These are phyloP conservation scores for Heliothis peltigera DNA, from an alignment of 2,888 invertebrate species.

Conservation along the genomic window DNA sequence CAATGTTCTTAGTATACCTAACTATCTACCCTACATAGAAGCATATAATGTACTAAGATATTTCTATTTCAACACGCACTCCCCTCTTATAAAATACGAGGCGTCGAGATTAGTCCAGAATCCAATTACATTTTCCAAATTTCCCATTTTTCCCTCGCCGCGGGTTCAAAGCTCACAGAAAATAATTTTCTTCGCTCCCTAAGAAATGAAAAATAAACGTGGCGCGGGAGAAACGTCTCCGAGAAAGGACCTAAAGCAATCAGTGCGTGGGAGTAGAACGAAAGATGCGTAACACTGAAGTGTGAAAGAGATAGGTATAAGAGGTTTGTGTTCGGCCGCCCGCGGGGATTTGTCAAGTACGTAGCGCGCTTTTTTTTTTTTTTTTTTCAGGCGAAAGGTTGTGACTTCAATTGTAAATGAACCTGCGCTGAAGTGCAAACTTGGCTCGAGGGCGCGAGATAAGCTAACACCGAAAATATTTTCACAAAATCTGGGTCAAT, in stretches of 20 bases:
- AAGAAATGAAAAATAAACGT: conserved; percentile 89
- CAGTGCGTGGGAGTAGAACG: conserved; percentile 67
- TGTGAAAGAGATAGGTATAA: conserved; percentile 61
- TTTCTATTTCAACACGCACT: conserved; percentile 81
- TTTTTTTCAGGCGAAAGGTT: conserved; percentile 66
- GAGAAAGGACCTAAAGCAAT: conserved; percentile 65
- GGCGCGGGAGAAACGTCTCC: conserved; percentile 71
- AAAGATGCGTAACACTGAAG: conserved; percentile 51
- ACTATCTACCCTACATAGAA: not conserved
- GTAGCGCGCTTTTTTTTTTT: conserved; percentile 66
- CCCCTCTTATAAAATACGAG: conserved; percentile 76
- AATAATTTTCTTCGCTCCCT: conserved; percentile 87
- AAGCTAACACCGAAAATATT: conserved; percentile 59
- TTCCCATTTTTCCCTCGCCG: conserved; percentile 85
- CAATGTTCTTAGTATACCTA: not conserved
- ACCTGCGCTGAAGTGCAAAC: conserved; percentile 67
- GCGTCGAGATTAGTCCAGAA: conserved; percentile 87
- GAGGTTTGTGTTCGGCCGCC: conserved; percentile 59
- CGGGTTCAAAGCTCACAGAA: conserved; percentile 88
- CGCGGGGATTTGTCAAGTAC: conserved; percentile 78
- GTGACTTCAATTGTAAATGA: conserved; percentile 75
- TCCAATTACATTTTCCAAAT: conserved; percentile 89
- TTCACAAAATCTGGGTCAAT: conserved; percentile 59
- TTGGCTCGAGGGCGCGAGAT: conserved; percentile 64
- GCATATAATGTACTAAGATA: conserved; percentile 50